phyloP scores from a whole-genome alignment of 2,888 invertebrate genomes.

The Drosophila algonquin region DNA sequence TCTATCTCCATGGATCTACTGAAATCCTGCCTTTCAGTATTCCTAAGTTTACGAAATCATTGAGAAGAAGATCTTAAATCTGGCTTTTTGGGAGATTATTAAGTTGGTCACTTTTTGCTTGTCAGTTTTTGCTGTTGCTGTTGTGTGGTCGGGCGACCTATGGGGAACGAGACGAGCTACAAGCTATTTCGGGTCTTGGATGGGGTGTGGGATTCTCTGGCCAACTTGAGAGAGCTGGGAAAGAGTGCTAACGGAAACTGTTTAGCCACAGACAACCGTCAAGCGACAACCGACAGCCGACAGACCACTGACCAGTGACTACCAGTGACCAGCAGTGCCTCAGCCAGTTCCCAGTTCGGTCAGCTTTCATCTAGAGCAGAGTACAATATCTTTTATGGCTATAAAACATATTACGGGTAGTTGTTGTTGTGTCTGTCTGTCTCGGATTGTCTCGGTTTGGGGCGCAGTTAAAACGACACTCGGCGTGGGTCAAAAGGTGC shows the following conservation, averaged over 20 bases:
- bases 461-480: slow-evolving; percentile 61
- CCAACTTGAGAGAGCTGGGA: slow-evolving; percentile 1
- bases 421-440: slow-evolving; percentile 29
- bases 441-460: slow-evolving; percentile 39
- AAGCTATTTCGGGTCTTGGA: neutral
- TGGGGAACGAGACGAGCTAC: slow-evolving; percentile 24
- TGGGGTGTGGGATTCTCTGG: neutral
- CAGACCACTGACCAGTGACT: slow-evolving; percentile 20
- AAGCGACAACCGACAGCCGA: slow-evolving; percentile 31
- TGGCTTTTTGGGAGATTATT: slow-evolving; percentile 35
- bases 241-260: slow-evolving; percentile 64
- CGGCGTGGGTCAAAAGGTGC: slow-evolving; percentile 72
- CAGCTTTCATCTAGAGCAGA: slow-evolving; percentile 69
- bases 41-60: neutral
- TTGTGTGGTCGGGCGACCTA: neutral
- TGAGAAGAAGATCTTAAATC: slow-evolving; percentile 19
- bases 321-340: slow-evolving; percentile 6
- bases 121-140: neutral
- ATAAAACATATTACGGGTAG: slow-evolving; percentile 55
- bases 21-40: neutral
- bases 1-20: too few relatives aligned
- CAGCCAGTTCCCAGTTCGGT: slow-evolving; percentile 45
- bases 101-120: slow-evolving; percentile 11
- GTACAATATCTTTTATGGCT: slow-evolving; percentile 66
- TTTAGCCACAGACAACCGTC: slow-evolving; percentile 21